Evolutionary conservation across 1,140 invertebrate species (phyloP), one percentile per base, ranked within the genome.

Genomic region (Nomia melanderi): DNA sequence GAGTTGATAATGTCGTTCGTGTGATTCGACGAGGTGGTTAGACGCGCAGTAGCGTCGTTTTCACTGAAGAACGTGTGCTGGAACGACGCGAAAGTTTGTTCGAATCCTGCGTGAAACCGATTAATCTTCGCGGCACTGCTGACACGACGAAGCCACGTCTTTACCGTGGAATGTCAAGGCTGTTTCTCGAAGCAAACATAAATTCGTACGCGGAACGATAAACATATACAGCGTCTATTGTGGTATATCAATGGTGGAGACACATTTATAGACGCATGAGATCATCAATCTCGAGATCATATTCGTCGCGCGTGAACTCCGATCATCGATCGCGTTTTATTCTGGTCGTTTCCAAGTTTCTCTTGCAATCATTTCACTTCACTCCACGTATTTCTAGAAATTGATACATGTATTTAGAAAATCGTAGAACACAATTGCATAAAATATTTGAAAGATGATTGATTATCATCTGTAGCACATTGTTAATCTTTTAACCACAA

Each of bases 151-250:
- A 36, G 79, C 76, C 73, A 86, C 81, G 81, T 82, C 62, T 60
- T 41, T 62, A 47, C 25, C 36, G 53, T 25, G 76, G 83, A 86
- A 86, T 86, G 83, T 77, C 78, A 86, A 85, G 81, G 78, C 73
- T 82, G 59, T 44, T 56, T 69, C 50, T 59, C 59, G 17, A n/a
- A 50, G 14, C 74, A 27, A 82, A 50, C 69, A 70, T 74, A 83
- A 78, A 83, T 78, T 82, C 77, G 54, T 81, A 69, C 75, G 80
- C 36, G 47, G 64, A 78, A 78, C 54, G 66, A 70, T 33, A 54
- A 79, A 69, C 79, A 47, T 29, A 53, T 44, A 33, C 59, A 23
- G 50, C 50, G 50, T 39, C 50, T 69, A 59, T 76, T 57, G 64
- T 39, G 23, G 27, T 65, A 23, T 71, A 74, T 83, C 81, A 83